These are phyloP conservation scores for Rhodinocichla rosea DNA, from an alignment of 2,113 vertebrate species.

Conservation along the genomic window DNA sequence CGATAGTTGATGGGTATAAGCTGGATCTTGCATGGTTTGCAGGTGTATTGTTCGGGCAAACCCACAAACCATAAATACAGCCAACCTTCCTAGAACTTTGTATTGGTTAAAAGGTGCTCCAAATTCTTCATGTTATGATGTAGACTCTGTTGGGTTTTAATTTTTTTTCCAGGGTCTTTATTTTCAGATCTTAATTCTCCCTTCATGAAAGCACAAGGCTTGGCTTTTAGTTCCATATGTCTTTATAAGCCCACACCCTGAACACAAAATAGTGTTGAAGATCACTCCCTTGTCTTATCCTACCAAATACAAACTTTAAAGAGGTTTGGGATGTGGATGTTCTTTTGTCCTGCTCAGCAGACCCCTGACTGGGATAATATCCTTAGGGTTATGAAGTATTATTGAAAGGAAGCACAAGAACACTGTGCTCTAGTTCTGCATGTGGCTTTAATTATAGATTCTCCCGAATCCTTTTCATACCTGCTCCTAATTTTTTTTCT, in stretches of 20 bases:
- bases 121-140: not conserved
- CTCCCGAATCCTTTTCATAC: slow-evolving; percentile 36
- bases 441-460: slow-evolving; percentile 53
- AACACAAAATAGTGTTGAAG: slow-evolving; percentile 19
- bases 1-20: not conserved
- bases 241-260: slow-evolving; percentile 36
- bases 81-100: not conserved
- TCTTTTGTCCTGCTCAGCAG: slow-evolving; percentile 42
- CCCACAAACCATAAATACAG: not conserved
- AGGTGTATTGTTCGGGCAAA: not conserved
- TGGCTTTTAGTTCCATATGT: not conserved
- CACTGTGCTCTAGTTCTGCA: slow-evolving; percentile 14
- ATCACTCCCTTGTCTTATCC: slow-evolving; percentile 8
- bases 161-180: not conserved
- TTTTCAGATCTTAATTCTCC: slow-evolving; percentile 3
- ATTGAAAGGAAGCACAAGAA: slow-evolving; percentile 44
- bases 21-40: not conserved
- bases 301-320: slow-evolving; percentile 55
- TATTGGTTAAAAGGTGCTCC: not conserved
- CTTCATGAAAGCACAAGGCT: not conserved
- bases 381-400: slow-evolving; percentile 34
- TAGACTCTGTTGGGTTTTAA: not conserved
- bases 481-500: not conserved
- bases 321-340: slow-evolving; percentile 30
- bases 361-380: slow-evolving; percentile 53